Conservation (phyloP, 2,113 vertebrate genomes). For the Nipponia nippon region DNA sequence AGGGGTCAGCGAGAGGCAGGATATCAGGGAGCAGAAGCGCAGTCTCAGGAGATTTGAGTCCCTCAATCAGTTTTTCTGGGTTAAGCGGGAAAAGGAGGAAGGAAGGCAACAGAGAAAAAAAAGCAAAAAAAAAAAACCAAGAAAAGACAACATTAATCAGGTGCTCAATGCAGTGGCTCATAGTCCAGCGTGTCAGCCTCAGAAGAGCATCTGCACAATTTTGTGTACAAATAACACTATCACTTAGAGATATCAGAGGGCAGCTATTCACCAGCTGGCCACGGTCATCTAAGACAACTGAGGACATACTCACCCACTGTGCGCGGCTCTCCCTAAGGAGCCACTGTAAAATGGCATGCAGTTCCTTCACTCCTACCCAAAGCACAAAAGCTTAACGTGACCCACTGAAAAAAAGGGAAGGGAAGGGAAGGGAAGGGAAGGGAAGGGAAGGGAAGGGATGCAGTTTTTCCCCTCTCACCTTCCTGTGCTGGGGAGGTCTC, state of each 20-base stretch:
- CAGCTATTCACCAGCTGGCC: background rate
- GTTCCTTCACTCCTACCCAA: background rate
- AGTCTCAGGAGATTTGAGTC: slow-evolving; percentile 89
- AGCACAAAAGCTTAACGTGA: background rate
- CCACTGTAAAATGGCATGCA: rapidly evolving
- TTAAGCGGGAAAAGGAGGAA: slow-evolving; percentile 54
- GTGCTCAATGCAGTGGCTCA: background rate
- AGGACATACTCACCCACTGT: background rate
- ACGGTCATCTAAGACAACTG: rapidly evolving
- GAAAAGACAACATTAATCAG: background rate
- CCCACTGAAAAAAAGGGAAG: background rate
- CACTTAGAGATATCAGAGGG: background rate
- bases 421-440: no score
- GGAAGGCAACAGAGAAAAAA: slow-evolving; percentile 21
- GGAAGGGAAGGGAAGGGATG: background rate
- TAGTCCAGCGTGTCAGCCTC: background rate
- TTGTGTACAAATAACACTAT: rapidly evolving
- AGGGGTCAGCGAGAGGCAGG: slow-evolving; percentile 86
- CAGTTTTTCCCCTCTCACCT: background rate
- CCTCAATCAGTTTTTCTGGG: slow-evolving; percentile 93
- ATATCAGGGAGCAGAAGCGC: slow-evolving; percentile 88
- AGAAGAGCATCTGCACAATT: background rate
- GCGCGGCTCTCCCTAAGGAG: background rate
- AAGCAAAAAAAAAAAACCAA: background rate
- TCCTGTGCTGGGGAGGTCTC: background rate